Evolutionary conservation across 2,797 vertebrate species (phyloP).

Genomic region (Salarias fasciatus): DNA sequence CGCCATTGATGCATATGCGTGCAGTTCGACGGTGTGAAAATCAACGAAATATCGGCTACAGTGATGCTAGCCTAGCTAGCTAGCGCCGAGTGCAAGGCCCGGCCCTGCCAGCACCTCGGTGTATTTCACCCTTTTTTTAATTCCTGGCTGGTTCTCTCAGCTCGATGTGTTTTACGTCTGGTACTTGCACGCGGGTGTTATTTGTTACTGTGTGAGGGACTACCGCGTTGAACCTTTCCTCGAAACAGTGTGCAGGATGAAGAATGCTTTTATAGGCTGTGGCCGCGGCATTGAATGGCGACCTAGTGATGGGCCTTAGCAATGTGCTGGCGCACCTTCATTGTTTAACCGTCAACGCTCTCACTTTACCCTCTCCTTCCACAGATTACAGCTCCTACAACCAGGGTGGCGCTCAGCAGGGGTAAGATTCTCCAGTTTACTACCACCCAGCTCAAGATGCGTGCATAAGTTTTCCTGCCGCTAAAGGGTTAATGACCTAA

Average conservation of each 20-base stretch:
- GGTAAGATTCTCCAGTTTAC: constrained; percentile 81
- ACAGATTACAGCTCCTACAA: constrained; percentile 97
- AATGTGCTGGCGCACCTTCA: constrained; percentile 41
- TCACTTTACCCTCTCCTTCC: not conserved
- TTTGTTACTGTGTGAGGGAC: too few relatives aligned
- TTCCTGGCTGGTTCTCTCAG: too few relatives aligned
- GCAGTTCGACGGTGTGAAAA: too few relatives aligned
- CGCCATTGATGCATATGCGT: too few relatives aligned
- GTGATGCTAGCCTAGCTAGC: too few relatives aligned
- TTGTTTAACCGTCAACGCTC: not conserved
- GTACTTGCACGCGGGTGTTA: too few relatives aligned
- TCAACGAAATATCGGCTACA: too few relatives aligned
- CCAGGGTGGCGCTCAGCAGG: constrained; percentile 92
- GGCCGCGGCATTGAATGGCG: constrained; percentile 23
- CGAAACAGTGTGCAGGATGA: fast-evolving
- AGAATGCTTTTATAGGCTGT: not conserved
- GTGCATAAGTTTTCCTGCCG: not conserved
- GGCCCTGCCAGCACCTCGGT: too few relatives aligned
- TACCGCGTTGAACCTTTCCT: too few relatives aligned
- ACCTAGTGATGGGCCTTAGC: not conserved
- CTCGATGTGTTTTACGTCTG: too few relatives aligned
- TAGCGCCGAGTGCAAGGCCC: too few relatives aligned
- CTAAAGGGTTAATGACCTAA: not conserved
- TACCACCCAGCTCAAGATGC: too few relatives aligned
- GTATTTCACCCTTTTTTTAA: not conserved